Conservation (phyloP, 2,888 invertebrate genomes). For the Tigriopus californicus region DNA sequence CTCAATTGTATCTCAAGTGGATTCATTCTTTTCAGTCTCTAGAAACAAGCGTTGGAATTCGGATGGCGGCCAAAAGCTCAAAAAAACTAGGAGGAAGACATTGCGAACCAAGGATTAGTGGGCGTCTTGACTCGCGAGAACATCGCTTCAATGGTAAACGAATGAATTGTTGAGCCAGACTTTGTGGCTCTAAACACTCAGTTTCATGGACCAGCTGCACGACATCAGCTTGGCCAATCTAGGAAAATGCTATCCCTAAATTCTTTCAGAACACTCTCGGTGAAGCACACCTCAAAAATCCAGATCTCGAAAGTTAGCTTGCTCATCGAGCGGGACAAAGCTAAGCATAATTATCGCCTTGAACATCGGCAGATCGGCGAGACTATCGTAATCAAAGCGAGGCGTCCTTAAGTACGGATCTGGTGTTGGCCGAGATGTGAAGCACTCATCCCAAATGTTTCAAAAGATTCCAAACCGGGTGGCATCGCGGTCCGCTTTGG, state of each 20-base stretch:
- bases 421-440: no score
- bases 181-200: slow-evolving; percentile 87
- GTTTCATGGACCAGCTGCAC: slow-evolving; percentile 63
- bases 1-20: no score
- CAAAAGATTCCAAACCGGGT: no score
- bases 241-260: slow-evolving; percentile 25
- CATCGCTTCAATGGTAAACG: slow-evolving; percentile 66
- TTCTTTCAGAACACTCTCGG: background rate
- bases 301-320: slow-evolving; percentile 26
- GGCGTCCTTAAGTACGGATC: slow-evolving; percentile 27
- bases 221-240: slow-evolving; percentile 47
- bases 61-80: slow-evolving; percentile 94
- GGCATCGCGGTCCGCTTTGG: no score
- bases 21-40: slow-evolving; percentile 23
- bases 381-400: slow-evolving; percentile 43
- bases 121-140: slow-evolving; percentile 49
- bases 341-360: slow-evolving; percentile 62
- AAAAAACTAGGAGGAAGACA: no score
- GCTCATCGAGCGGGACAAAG: slow-evolving; percentile 42
- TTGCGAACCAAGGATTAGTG: slow-evolving; percentile 70
- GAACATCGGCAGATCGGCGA: slow-evolving; percentile 76
- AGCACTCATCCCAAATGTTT: no score
- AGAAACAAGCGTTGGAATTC: slow-evolving; percentile 74
- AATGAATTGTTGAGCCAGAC: slow-evolving; percentile 94
- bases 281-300: no score